Evolutionary conservation across 2,888 invertebrate genomes (phyloP).

Genomic region (Cataglyphis livida): DNA sequence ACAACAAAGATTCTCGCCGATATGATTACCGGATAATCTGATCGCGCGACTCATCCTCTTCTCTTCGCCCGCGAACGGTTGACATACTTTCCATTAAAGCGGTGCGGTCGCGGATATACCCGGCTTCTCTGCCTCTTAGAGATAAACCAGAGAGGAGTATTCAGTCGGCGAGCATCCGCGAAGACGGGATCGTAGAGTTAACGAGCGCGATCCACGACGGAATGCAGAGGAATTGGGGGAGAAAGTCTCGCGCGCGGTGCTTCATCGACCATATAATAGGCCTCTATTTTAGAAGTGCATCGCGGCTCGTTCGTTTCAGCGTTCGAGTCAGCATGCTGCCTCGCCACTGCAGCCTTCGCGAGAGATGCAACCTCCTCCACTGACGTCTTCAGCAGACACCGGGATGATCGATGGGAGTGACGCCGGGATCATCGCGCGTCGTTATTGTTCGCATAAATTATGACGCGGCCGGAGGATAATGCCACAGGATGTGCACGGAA

Average conservation of each 20-base stretch:
- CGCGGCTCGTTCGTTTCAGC: slow-evolving; percentile 13
- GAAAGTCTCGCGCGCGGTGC: slow-evolving; percentile 48
- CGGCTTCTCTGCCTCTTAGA: neutral
- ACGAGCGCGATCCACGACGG: slow-evolving; percentile 49
- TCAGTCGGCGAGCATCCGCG: slow-evolving; percentile 4
- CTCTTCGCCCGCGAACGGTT: slow-evolving; percentile 37
- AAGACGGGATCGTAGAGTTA: slow-evolving; percentile 29
- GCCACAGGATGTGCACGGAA: slow-evolving; percentile 5
- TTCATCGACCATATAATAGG: slow-evolving; percentile 37
- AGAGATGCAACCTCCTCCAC: slow-evolving; percentile 36
- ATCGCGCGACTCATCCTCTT: slow-evolving; percentile 42
- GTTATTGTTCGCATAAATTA: slow-evolving; percentile 46
- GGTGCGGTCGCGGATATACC: slow-evolving; percentile 40
- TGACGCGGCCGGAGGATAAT: slow-evolving; percentile 30
- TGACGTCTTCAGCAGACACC: slow-evolving; percentile 35
- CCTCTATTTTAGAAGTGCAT: slow-evolving; percentile 10
- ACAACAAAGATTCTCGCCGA: slow-evolving; percentile 29
- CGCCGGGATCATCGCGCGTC: slow-evolving; percentile 24
- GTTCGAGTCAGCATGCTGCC: slow-evolving; percentile 23
- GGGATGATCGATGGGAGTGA: slow-evolving; percentile 48
- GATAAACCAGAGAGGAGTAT: neutral
- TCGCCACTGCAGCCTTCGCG: slow-evolving; percentile 21
- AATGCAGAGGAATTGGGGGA: slow-evolving; percentile 52
- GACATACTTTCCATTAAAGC: slow-evolving; percentile 56
- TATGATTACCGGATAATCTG: slow-evolving; percentile 50